phyloP scores from a whole-genome alignment of 2,797 vertebrate species.

The Streptopelia turtur region DNA sequence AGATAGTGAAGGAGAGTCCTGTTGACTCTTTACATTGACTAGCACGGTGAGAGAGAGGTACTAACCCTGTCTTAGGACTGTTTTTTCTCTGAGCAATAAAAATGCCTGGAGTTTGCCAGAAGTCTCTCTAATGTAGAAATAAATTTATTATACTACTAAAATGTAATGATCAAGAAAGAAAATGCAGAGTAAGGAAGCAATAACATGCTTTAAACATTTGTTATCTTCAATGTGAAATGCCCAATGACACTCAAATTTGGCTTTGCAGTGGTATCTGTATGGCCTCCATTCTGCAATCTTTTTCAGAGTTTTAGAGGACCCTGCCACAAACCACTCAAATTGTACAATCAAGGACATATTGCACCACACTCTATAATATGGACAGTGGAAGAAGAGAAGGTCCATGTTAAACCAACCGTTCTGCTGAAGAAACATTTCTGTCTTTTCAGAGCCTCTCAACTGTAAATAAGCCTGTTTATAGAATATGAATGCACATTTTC shows the following conservation, averaged over 20 bases:
- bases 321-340: neutral
- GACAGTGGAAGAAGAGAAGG: neutral
- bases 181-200: neutral
- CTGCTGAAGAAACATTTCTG: neutral
- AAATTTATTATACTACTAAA: neutral
- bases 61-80: neutral
- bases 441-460: neutral
- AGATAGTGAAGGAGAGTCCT: neutral
- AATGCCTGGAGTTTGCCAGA: neutral
- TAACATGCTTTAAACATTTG: neutral
- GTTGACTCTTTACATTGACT: neutral
- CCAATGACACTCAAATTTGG: neutral
- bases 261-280: neutral
- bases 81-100: neutral
- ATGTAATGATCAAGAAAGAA: neutral
- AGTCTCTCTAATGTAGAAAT: neutral
- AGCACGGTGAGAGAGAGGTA: neutral
- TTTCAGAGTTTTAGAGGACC: neutral
- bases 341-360: neutral
- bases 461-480: neutral
- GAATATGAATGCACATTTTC: neutral
- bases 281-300: neutral
- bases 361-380: neutral
- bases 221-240: neutral
- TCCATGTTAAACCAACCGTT: neutral